Conservation (phyloP, 2,797 vertebrate species). For the Pitangus sulphuratus region DNA sequence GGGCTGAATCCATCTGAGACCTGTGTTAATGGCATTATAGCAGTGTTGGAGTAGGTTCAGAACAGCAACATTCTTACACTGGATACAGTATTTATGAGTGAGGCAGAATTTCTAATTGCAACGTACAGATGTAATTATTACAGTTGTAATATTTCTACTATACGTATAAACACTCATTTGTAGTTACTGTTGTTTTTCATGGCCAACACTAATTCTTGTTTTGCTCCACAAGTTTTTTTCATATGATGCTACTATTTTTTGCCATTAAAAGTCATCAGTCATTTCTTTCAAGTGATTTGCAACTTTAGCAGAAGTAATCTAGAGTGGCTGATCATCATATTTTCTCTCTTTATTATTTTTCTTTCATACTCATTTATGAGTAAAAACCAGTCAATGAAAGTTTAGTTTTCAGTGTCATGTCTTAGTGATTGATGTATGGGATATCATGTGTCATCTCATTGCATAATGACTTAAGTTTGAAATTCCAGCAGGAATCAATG, state of each 20-base stretch:
- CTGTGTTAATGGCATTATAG: not conserved
- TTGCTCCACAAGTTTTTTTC: not conserved
- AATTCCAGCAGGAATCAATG: slow-evolving; percentile 2
- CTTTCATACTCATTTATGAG: not conserved
- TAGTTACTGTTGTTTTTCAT: not conserved
- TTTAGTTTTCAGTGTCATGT: not conserved
- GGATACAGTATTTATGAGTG: not conserved
- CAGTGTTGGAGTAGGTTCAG: not conserved
- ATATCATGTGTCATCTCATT: not conserved
- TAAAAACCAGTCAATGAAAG: slow-evolving; percentile 7
- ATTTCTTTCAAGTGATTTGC: not conserved
- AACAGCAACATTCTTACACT: not conserved
- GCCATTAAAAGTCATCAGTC: not conserved
- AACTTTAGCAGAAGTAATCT: not conserved
- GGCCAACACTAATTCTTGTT: not conserved
- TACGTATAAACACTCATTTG: not conserved
- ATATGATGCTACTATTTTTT: not conserved
- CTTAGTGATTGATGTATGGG: slow-evolving; percentile 1
- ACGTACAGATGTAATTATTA: not conserved
- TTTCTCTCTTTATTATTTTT: not conserved
- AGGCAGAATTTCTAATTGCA: not conserved
- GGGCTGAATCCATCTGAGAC: not conserved
- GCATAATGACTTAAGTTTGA: not conserved
- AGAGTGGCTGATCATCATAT: not conserved
- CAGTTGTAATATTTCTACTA: not conserved